These are phyloP conservation scores for Phoxinus phoxinus DNA, from an alignment of 2,113 vertebrate species.

Conservation along the genomic window DNA sequence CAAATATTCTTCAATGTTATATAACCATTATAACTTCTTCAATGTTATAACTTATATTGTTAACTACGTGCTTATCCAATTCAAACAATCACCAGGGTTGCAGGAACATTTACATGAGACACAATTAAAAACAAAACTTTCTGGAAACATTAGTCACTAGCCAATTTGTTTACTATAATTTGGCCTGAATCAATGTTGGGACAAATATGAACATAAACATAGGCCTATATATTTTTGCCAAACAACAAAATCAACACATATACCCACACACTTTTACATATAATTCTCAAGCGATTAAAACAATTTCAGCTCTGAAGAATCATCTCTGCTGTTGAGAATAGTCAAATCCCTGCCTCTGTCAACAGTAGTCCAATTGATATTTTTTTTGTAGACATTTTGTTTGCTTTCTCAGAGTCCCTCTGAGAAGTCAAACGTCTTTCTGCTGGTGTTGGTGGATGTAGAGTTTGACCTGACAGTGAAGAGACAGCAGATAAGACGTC, in stretches of 20 bases:
- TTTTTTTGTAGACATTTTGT: constrained; percentile 21
- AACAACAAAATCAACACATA: neutral
- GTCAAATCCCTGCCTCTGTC: neutral
- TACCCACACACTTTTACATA: neutral
- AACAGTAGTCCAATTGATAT: constrained; percentile 15
- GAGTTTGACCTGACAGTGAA: constrained; percentile 59
- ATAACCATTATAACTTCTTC: too few species aligned
- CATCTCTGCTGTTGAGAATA: neutral
- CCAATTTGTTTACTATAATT: neutral
- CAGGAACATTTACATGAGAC: neutral
- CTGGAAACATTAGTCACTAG: neutral
- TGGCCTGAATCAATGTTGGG: neutral
- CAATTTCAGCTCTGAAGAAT: neutral
- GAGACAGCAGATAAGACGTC: constrained; percentile 61
- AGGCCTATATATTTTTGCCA: neutral
- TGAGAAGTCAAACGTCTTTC: constrained; percentile 56
- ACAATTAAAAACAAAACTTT: neutral
- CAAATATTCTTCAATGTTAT: too few species aligned
- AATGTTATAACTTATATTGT: too few species aligned
- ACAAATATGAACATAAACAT: neutral
- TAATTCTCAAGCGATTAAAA: neutral
- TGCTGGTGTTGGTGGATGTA: constrained; percentile 51
- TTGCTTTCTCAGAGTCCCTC: constrained; percentile 40
- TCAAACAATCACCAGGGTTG: too few species aligned
- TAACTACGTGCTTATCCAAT: too few species aligned